A percentile compares a stretch with the other conserved stretches of the same genome.
These are phyloP conservation scores for Pheosia tremula DNA, from an alignment of 2,888 invertebrate species.

Conservation along the genomic window DNA sequence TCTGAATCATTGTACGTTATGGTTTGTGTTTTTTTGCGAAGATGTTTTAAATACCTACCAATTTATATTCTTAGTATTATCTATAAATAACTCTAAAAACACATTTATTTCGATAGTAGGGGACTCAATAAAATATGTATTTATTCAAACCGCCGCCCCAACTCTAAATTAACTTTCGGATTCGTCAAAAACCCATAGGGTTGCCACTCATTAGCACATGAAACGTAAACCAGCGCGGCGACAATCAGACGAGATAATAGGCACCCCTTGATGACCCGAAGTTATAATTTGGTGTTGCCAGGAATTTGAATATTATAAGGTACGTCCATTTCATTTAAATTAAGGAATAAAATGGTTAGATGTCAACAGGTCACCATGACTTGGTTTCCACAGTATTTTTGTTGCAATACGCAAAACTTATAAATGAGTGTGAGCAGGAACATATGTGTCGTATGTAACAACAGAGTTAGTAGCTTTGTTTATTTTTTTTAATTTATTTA, in stretches of 20 bases:
- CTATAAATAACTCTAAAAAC: no score
- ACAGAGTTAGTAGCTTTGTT: no score
- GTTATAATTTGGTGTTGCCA: constrained; percentile 6
- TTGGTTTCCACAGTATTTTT: no score
- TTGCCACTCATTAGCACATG: constrained; percentile 54
- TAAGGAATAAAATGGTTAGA: not conserved
- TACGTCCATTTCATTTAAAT: not conserved
- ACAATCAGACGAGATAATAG: constrained; percentile 39
- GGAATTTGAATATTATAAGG: constrained; percentile 2
- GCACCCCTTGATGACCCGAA: constrained; percentile 16
- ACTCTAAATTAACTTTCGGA: constrained; percentile 53
- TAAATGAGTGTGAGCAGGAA: no score
- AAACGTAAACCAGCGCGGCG: constrained; percentile 44
- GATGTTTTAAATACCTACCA: no score
- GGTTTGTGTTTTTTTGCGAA: no score
- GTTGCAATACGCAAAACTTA: no score
- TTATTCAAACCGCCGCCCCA: constrained; percentile 48
- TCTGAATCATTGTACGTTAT: no score
- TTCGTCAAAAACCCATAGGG: constrained; percentile 55
- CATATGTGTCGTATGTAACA: no score
- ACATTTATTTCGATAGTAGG: constrained; percentile 30
- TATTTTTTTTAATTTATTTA: no score
- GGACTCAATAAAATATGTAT: constrained; percentile 52
- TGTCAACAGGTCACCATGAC: no score
- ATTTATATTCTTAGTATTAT: no score